phyloP scores from a whole-genome alignment of 2,797 vertebrate genomes.

The Acanthurus lineatus region DNA sequence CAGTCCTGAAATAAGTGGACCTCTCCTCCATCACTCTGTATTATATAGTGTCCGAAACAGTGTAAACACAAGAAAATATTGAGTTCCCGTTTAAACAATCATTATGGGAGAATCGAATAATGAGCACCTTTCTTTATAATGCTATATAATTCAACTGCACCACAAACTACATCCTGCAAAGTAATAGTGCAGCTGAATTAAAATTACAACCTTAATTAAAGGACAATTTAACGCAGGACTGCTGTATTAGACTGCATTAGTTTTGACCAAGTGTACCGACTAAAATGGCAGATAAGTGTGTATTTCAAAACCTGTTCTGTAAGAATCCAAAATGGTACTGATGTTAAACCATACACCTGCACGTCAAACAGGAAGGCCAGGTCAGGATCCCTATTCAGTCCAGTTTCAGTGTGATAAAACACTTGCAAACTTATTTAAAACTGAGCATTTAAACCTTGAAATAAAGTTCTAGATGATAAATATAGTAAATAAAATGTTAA shows the following conservation, averaged over 20 bases:
- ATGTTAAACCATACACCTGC: too few species aligned
- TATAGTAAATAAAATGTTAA: not conserved
- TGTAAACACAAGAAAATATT: not conserved
- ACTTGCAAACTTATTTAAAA: not conserved
- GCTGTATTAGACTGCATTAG: not conserved
- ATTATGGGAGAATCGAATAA: not conserved
- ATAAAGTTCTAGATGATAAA: not conserved
- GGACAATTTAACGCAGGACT: not conserved
- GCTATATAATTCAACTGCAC: not conserved
- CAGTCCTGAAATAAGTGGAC: too few species aligned
- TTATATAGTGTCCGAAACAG: too few species aligned
- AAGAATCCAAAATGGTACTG: too few species aligned
- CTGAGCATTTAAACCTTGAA: not conserved
- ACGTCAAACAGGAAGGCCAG: not conserved
- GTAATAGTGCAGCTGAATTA: not conserved
- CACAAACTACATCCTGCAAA: not conserved
- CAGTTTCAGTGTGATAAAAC: not conserved
- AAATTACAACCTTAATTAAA: not conserved
- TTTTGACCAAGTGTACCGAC: not conserved
- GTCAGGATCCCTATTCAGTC: not conserved
- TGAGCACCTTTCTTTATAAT: not conserved
- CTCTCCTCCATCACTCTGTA: too few species aligned
- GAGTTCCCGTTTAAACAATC: not conserved
- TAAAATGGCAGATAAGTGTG: not conserved
- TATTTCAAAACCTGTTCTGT: not conserved